Percentiles rank a stretch among this genome's conserved stretches.
These are phyloP conservation scores for Ametastegia equiseti DNA, from an alignment of 2,888 invertebrate species.

Conservation along the genomic window DNA sequence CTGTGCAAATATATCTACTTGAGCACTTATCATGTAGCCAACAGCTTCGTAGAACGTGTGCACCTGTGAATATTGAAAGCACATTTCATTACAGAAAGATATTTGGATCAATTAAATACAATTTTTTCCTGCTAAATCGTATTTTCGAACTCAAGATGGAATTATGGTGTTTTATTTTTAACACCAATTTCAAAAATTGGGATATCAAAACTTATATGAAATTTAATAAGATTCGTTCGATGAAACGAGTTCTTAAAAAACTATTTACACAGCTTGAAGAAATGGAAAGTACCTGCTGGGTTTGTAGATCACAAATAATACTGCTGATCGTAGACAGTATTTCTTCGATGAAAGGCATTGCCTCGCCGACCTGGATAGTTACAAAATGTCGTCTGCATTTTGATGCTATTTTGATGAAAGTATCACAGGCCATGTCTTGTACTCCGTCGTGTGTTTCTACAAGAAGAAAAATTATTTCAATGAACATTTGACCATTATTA, in stretches of 20 bases:
- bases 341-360: slow-evolving; percentile 99
- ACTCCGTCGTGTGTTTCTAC: slow-evolving; percentile 99
- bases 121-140: background rate
- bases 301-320: slow-evolving; percentile 99
- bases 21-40: slow-evolving; percentile 99
- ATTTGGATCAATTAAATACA: too few species aligned
- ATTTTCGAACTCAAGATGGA: background rate
- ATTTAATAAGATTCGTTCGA: background rate
- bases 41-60: slow-evolving; percentile 99
- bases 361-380: slow-evolving; percentile 96
- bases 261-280: background rate
- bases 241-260: background rate
- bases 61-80: slow-evolving; percentile 73
- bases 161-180: background rate
- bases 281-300: slow-evolving; percentile 87
- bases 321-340: slow-evolving; percentile 96
- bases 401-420: slow-evolving; percentile 99
- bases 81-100: background rate
- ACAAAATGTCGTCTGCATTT: slow-evolving; percentile 99
- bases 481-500: background rate
- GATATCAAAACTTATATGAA: too few species aligned
- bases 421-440: slow-evolving; percentile 99
- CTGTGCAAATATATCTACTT: slow-evolving; percentile 93
- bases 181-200: too few species aligned
- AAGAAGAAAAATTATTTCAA: slow-evolving; percentile 56